Conservation (phyloP, 2,888 invertebrate species). For the Sinodicranocentrus sp. region DNA sequence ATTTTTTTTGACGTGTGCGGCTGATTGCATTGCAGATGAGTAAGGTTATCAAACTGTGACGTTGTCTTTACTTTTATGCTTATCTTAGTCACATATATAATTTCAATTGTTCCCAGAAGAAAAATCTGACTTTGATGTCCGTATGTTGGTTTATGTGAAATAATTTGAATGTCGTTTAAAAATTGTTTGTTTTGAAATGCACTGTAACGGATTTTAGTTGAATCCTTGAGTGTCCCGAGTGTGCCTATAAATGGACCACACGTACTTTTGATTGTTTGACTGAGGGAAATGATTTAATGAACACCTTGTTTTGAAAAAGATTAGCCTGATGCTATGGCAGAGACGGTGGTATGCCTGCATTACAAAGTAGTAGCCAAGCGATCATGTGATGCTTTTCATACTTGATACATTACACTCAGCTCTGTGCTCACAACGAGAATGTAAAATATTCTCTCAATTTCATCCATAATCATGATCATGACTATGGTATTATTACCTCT, state of each 20-base stretch:
- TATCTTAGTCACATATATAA: too few relatives aligned
- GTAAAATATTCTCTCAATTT: constrained; percentile 13
- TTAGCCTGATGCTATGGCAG: background rate
- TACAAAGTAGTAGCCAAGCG: too few relatives aligned
- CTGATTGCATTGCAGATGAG: background rate
- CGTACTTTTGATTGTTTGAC: background rate
- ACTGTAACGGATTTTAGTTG: too few relatives aligned
- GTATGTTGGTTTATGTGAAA: too few relatives aligned
- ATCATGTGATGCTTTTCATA: background rate
- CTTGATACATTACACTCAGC: background rate
- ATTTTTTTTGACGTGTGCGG: constrained; percentile 21
- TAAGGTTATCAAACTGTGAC: background rate
- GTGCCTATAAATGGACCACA: constrained; percentile 1
- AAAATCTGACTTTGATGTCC: too few relatives aligned
- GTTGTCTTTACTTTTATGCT: too few relatives aligned
- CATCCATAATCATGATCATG: constrained; percentile 23
- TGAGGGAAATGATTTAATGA: constrained; percentile 19
- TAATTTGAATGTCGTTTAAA: too few relatives aligned
- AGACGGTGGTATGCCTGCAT: background rate
- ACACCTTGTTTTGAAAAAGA: constrained; percentile 8
- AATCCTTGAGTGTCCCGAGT: too few relatives aligned
- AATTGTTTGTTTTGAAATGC: too few relatives aligned
- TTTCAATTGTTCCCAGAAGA: too few relatives aligned
- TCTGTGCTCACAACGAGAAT: background rate
- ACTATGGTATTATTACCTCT: background rate